Conservation (phyloP, 2,113 vertebrate genomes). For the Scopus umbretta region DNA sequence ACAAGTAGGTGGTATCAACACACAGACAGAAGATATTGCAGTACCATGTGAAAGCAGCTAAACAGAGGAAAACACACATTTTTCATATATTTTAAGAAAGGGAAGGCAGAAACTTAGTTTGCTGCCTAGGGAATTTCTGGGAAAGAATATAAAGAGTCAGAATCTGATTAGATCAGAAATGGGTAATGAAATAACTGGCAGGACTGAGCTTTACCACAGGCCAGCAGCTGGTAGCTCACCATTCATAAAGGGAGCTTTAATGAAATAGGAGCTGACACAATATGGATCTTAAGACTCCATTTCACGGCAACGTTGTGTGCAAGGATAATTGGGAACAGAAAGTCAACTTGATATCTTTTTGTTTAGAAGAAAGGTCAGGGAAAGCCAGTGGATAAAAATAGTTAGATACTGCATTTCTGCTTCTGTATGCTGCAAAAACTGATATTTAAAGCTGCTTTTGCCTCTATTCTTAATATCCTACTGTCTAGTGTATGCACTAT, state of each 20-base stretch:
- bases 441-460: background rate
- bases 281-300: conserved; percentile 1
- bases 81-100: background rate
- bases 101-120: background rate
- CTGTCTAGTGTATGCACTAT: too few species aligned
- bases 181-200: conserved; percentile 20
- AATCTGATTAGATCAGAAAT: conserved; percentile 44
- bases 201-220: conserved; percentile 21
- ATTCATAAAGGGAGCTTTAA: conserved; percentile 20
- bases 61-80: background rate
- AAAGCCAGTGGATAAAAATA: background rate
- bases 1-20: background rate
- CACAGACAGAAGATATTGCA: background rate
- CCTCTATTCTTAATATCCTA: background rate
- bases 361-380: background rate
- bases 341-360: background rate
- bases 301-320: conserved; percentile 4
- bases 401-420: background rate
- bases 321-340: conserved; percentile 21
- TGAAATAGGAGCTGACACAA: conserved; percentile 29
- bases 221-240: conserved; percentile 13
- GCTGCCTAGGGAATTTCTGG: conserved; percentile 12
- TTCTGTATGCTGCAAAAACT: background rate
- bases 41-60: background rate
- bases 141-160: background rate